Evolutionary conservation across 2,113 vertebrate genomes (phyloP).

Genomic region (Oreochromis aureus): DNA sequence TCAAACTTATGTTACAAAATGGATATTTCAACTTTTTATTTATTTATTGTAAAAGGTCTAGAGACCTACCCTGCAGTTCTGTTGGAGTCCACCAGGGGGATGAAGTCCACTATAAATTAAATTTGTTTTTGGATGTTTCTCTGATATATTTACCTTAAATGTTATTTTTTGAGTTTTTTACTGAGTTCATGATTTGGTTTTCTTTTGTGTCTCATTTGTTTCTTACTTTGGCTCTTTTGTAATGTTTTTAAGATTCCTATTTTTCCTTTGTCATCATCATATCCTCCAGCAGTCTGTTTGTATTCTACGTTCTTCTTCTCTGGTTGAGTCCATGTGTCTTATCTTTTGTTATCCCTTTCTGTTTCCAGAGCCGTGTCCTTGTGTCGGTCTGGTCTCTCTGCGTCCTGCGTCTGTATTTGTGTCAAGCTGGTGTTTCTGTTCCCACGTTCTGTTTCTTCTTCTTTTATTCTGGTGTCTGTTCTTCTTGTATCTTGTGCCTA

Average conservation of each 20-base stretch:
- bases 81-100: background rate
- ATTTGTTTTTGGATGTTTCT: background rate
- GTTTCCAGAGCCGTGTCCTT: background rate
- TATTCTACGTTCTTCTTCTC: background rate
- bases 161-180: background rate
- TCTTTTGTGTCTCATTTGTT: background rate
- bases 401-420: background rate
- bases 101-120: no score
- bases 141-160: background rate
- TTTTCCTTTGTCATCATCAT: background rate
- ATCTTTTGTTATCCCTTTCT: background rate
- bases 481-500: background rate
- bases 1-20: background rate
- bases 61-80: background rate
- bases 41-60: background rate
- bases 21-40: background rate
- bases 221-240: background rate
- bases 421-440: background rate
- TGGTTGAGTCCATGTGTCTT: background rate
- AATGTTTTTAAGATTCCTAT: background rate
- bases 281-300: background rate
- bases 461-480: background rate
- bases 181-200: background rate
- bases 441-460: background rate
- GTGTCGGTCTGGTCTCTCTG: background rate